These are phyloP conservation scores for Stictocephala bisonia DNA, from an alignment of 2,888 invertebrate species.

Conservation along the genomic window DNA sequence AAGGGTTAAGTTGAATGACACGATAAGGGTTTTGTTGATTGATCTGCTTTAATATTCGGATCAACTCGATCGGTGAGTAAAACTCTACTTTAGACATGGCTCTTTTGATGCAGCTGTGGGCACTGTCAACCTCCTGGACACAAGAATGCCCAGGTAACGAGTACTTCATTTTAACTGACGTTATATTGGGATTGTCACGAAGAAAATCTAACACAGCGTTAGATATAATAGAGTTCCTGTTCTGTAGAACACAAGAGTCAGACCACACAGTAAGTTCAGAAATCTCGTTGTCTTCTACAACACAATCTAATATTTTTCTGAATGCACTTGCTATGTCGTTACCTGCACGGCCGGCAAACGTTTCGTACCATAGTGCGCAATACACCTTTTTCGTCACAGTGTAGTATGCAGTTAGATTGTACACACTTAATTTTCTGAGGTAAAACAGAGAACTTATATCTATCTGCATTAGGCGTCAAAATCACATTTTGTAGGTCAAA, in stretches of 20 bases:
- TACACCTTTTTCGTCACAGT: constrained; percentile 31
- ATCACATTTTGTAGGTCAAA: constrained; percentile 46
- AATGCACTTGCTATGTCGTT: constrained; percentile 42
- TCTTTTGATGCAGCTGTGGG: constrained; percentile 9
- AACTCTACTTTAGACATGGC: constrained; percentile 33
- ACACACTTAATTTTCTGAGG: constrained; percentile 33
- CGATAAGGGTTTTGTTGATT: constrained; percentile 26
- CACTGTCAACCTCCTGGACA: constrained; percentile 34
- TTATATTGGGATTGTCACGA: constrained; percentile 1
- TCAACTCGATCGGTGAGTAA: constrained; percentile 33
- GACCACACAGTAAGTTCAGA: constrained; percentile 21
- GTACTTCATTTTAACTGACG: constrained; percentile 32
- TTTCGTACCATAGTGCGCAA: constrained; percentile 38
- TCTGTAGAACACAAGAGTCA: constrained; percentile 30
- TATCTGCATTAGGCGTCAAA: constrained; percentile 12
- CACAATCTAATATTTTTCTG: constrained; percentile 21
- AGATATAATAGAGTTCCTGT: constrained; percentile 35
- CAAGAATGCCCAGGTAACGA: constrained; percentile 40
- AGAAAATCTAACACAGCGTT: constrained; percentile 35
- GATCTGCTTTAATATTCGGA: constrained; percentile 25
- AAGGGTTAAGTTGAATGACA: constrained; percentile 34
- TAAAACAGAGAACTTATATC: constrained; percentile 39
- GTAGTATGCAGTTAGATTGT: constrained; percentile 41
- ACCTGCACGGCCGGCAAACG: constrained; percentile 4
- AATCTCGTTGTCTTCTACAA: constrained; percentile 31